These are phyloP conservation scores for Linyphia triangularis DNA, from an alignment of 2,888 invertebrate genomes.

Conservation along the genomic window DNA sequence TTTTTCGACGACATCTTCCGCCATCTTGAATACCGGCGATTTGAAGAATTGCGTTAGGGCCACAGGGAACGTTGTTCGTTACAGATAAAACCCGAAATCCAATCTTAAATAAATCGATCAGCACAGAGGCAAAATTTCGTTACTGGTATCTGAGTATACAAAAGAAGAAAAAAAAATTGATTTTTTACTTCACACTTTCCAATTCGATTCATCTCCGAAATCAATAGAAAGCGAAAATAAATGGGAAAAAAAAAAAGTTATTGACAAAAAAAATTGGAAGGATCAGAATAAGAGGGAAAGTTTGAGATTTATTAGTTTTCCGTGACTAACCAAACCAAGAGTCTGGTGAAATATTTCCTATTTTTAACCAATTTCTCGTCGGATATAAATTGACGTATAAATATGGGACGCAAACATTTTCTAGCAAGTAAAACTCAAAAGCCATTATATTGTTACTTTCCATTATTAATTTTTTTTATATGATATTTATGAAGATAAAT, in stretches of 20 bases:
- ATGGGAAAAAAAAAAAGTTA: neutral
- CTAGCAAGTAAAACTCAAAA: too few species aligned
- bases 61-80: constrained; percentile 41
- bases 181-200: neutral
- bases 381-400: too few species aligned
- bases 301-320: neutral
- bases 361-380: neutral
- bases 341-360: neutral
- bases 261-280: neutral
- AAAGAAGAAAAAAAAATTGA: neutral
- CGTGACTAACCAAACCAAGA: neutral
- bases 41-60: constrained; percentile 57
- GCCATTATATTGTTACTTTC: too few species aligned
- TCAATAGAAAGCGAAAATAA: neutral
- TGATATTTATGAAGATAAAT: too few species aligned
- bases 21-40: constrained; percentile 26
- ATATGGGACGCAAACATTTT: too few species aligned
- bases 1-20: constrained; percentile 11
- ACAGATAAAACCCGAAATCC: constrained; percentile 56
- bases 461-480: too few species aligned
- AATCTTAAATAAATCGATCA: constrained; percentile 16
- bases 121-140: neutral
- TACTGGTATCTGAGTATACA: neutral
- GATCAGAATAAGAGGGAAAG: too few species aligned
- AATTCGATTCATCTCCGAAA: neutral